A percentile compares a stretch with the other conserved stretches of the same genome.
Evolutionary conservation across 2,113 vertebrate genomes (phyloP).

Genomic region (Prunella himalayana): DNA sequence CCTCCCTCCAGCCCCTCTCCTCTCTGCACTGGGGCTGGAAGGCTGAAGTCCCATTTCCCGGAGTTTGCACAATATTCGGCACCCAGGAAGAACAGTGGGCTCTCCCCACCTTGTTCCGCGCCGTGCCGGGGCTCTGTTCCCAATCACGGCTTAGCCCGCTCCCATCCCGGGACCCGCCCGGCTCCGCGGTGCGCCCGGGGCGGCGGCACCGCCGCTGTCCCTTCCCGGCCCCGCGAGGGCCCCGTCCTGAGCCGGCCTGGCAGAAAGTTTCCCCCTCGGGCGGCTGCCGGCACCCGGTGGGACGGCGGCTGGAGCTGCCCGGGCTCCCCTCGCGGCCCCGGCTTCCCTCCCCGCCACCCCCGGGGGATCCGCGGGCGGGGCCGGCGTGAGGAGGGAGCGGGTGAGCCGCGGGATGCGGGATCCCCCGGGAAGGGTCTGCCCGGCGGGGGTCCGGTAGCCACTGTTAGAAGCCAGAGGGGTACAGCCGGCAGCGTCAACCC

Average conservation of each 20-base stretch:
- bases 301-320: not conserved
- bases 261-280: not conserved
- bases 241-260: not conserved
- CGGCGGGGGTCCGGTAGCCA: accelerated
- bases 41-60: not conserved
- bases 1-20: not conserved
- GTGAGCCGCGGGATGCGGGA: not conserved
- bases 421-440: not conserved
- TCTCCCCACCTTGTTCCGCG: not conserved
- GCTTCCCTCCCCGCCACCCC: not conserved
- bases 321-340: not conserved
- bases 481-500: not conserved
- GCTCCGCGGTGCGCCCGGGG: not conserved
- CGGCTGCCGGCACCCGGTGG: not conserved
- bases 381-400: not conserved
- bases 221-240: not conserved
- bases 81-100: not conserved
- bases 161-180: not conserved
- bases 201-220: not conserved
- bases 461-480: too few species aligned
- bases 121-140: not conserved
- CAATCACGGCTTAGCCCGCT: not conserved
- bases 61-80: not conserved
- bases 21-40: not conserved
- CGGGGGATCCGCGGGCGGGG: not conserved